Percentiles rank a stretch among this genome's conserved stretches.
Evolutionary conservation across 2,797 vertebrate species (phyloP).

Genomic region (Mus minutoides): DNA sequence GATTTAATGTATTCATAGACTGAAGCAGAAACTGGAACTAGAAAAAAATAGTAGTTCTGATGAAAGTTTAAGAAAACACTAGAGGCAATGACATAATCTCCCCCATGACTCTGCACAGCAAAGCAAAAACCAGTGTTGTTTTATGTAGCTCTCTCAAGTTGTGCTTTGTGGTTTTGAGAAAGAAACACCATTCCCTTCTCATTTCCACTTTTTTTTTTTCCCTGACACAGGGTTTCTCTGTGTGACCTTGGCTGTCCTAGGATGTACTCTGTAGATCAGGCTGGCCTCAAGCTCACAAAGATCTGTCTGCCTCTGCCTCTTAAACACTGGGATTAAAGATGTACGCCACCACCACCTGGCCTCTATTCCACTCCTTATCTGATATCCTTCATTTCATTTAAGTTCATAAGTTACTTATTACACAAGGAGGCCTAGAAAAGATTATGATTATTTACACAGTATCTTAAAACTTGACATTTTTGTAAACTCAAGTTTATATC

Average conservation of each 20-base stretch:
- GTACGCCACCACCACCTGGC: background rate
- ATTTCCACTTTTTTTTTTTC: background rate
- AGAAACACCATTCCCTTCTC: background rate
- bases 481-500: slow-evolving; percentile 54
- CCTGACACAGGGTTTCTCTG: background rate
- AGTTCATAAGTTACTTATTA: slow-evolving; percentile 63
- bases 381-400: slow-evolving; percentile 60
- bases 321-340: background rate
- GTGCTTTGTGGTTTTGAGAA: background rate
- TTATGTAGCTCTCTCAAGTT: slow-evolving; percentile 21
- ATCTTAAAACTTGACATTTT: slow-evolving; percentile 51
- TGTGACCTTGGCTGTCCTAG: background rate
- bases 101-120: slow-evolving; percentile 48
- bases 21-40: slow-evolving; percentile 69
- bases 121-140: slow-evolving; percentile 58
- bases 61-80: slow-evolving; percentile 54
- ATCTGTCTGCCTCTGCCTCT: background rate
- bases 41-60: slow-evolving; percentile 56
- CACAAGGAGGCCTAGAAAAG: slow-evolving; percentile 42
- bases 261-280: background rate
- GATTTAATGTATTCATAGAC: slow-evolving; percentile 70
- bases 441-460: slow-evolving; percentile 64
- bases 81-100: slow-evolving; percentile 51
- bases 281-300: background rate
- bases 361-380: slow-evolving; percentile 46